Conservation (phyloP, 2,113 vertebrate genomes). For the Kobus ellipsiprymnus region DNA sequence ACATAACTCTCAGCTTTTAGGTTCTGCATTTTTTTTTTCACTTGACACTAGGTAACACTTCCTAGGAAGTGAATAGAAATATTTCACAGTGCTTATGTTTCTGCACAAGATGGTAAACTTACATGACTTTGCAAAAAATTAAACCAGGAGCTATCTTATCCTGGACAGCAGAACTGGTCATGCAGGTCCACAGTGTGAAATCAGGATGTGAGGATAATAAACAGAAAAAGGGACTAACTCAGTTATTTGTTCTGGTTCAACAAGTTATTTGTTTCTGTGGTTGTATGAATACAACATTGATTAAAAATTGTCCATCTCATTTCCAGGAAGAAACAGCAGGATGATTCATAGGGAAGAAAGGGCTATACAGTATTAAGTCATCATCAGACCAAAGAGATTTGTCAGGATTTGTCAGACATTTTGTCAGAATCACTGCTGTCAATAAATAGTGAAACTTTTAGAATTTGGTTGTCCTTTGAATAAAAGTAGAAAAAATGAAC, state of each 20-base stretch:
- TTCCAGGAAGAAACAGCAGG: slow-evolving; percentile 13
- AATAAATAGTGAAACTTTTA: background rate
- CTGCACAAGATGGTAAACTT: background rate
- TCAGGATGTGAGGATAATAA: background rate
- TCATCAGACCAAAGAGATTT: background rate
- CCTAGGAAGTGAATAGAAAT: background rate
- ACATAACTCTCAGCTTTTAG: background rate
- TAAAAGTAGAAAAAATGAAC: background rate
- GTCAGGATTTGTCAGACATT: background rate
- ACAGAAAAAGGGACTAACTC: background rate
- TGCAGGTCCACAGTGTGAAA: background rate
- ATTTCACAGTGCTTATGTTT: background rate
- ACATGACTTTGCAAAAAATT: background rate
- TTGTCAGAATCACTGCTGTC: background rate
- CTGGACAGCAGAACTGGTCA: background rate
- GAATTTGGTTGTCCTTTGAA: background rate
- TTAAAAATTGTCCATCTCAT: background rate
- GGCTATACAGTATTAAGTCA: background rate
- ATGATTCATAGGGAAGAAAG: background rate
- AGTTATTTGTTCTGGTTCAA: background rate
- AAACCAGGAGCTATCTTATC: background rate
- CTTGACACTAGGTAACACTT: background rate
- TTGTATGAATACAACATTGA: background rate
- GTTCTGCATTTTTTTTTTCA: background rate
- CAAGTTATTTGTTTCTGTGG: background rate